Percentiles rank a stretch among this genome's conserved stretches.
phyloP scores from a whole-genome alignment of 30 jellyfish, hydroid and myxozoan species.

The Phacellophora camtschatica region DNA sequence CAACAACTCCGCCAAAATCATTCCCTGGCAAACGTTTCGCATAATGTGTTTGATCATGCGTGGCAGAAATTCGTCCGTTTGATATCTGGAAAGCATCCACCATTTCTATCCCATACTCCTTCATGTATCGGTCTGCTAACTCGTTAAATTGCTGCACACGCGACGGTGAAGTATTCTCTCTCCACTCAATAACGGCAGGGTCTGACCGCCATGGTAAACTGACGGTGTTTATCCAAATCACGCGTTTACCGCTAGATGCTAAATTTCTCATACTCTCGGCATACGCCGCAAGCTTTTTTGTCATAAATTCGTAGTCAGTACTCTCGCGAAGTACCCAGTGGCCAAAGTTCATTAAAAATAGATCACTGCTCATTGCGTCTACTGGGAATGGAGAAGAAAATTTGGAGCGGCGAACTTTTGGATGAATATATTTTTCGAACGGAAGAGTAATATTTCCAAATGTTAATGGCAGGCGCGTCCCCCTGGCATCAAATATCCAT shows the following conservation, averaged over 20 bases:
- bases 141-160: conserved; percentile 78
- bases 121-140: conserved; percentile 68
- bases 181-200: conserved; percentile 88
- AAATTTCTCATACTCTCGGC: conserved; percentile 62
- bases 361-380: conserved; percentile 63
- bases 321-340: conserved; percentile 95
- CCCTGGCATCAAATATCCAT: conserved; percentile 97
- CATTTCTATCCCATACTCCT: conserved; percentile 50
- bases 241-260: conserved; percentile 50
- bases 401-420: conserved; percentile 91
- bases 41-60: conserved; percentile 94
- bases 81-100: conserved; percentile 92
- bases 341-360: conserved; percentile 83
- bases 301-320: conserved; percentile 58
- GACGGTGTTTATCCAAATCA: conserved; percentile 87
- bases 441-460: conserved; percentile 77
- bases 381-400: conserved; percentile 88
- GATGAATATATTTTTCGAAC: conserved; percentile 86
- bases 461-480: conserved; percentile 89
- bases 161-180: conserved; percentile 93
- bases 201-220: conserved; percentile 96
- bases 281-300: conserved; percentile 66
- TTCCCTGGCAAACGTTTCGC: conserved; percentile 85
- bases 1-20: conserved; percentile 96
- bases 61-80: conserved; percentile 84